A percentile compares a stretch with the other conserved stretches of the same genome.
Evolutionary conservation across 2,113 vertebrate species (phyloP).

Genomic region (Tapirus terrestris): DNA sequence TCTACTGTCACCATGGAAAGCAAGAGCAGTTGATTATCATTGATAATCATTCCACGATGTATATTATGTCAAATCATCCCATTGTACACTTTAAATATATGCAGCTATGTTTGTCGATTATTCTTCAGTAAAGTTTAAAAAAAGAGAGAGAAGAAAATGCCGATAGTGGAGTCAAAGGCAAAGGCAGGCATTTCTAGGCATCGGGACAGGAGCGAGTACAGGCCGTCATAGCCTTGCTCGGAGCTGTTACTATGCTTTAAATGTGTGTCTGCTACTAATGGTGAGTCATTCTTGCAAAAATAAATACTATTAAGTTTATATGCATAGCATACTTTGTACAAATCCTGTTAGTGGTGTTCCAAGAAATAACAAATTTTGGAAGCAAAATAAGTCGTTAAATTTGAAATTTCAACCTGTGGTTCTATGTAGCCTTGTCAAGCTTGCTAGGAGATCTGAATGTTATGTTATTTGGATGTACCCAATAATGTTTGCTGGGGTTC

Average conservation of each 20-base stretch:
- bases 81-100: not conserved
- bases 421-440: not conserved
- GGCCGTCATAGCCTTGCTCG: not conserved
- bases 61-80: not conserved
- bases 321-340: not conserved
- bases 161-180: not conserved
- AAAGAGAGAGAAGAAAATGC: not conserved
- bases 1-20: not conserved
- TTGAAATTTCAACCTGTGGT: slow-evolving; percentile 4
- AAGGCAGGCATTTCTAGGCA: not conserved
- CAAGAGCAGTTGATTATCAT: not conserved
- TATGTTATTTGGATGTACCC: not conserved
- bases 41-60: not conserved
- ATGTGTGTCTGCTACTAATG: not conserved
- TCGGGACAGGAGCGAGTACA: not conserved
- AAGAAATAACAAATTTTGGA: slow-evolving; percentile 22
- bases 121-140: not conserved
- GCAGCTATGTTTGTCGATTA: not conserved
- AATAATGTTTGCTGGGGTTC: not conserved
- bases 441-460: not conserved
- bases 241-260: not conserved
- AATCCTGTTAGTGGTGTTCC: not conserved
- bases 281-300: not conserved
- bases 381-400: not conserved
- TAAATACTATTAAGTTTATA: not conserved